A percentile compares a stretch with the other conserved stretches of the same genome.
Conservation (phyloP, 1,140 invertebrate species). For the Camponotus floridanus region DNA sequence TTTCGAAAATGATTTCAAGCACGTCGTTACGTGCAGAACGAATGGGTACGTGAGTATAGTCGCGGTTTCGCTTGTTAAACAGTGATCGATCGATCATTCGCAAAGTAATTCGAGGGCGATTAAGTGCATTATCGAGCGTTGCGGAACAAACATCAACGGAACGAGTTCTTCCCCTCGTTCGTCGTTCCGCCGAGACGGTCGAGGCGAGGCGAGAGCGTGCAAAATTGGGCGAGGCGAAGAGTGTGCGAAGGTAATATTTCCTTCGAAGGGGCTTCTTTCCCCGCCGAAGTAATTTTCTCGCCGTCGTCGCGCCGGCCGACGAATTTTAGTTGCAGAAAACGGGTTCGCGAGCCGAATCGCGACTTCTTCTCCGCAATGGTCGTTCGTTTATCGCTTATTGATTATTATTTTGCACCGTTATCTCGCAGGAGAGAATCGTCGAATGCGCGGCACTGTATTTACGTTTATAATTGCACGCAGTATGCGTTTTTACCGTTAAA, state of each 20-base stretch:
- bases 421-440: neutral
- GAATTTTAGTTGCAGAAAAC: constrained; percentile 47
- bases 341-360: neutral
- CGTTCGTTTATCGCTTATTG: constrained; percentile 27
- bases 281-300: constrained; percentile 59
- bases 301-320: constrained; percentile 18
- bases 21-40: constrained; percentile 15
- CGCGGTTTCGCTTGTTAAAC: constrained; percentile 63
- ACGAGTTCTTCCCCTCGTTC: constrained; percentile 48
- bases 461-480: constrained; percentile 26
- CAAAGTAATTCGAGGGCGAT: constrained; percentile 57
- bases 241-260: constrained; percentile 55
- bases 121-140: constrained; percentile 67
- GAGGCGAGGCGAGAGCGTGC: constrained; percentile 58
- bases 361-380: neutral
- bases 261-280: constrained; percentile 62
- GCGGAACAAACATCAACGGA: constrained; percentile 45
- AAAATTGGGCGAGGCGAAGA: constrained; percentile 38
- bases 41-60: constrained; percentile 55
- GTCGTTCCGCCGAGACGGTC: neutral
- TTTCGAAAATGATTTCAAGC: constrained; percentile 6
- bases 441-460: constrained; percentile 19
- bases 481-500: constrained; percentile 42
- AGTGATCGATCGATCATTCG: constrained; percentile 55
- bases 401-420: constrained; percentile 57